Base-by-base conservation (phyloP, 2,797 vertebrate genomes). In the Prunella strophiata region DNA sequence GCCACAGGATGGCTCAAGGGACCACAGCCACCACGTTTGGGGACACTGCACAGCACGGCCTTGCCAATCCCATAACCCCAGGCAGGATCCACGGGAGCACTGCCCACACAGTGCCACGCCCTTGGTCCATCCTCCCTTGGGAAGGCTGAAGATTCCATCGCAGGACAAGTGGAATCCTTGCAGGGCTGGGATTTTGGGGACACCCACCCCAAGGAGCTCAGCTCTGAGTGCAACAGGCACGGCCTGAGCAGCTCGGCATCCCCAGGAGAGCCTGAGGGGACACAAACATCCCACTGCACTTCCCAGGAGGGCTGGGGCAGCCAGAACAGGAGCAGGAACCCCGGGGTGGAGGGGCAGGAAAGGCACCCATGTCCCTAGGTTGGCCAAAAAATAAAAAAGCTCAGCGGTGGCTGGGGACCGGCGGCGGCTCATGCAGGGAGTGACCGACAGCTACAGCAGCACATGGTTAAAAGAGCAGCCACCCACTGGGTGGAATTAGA, bases 401-500 rank as follows among this genome's bases (percentile, higher is more conserved):
- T 85, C 89, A 86, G 87, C 57, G 11, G 32, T 10, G 78, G 76
- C 75, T 40, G 92, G 76, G 65, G 85, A 65, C 75, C 58, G 1
- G 61, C 8, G 22, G 48, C 55, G 20, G 45, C 85, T 97, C 98
- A 98, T 97, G 98, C 97, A 94, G 95, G 96, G 94, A 59, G 89
- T 54, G 91, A 66, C 43, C 34, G 20, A 83, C 89, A 91, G 95
- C 96, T 70, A 94, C 72, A 86, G 95, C 92, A 90, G 96, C 96
- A 79, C 82, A 77, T n/a, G 74, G 70, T 85, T 66, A 32, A 88
- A 89, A 84, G 57, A 84, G 36, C 65, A 89, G 50, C 96, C 95
- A 90, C 97, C 97, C 97, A 94, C 95, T 94, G 96, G 97, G 97
- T 96, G 97, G 96, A 96, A 95, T 62, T n/a, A 80, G 93, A 68